Base-by-base conservation (phyloP, 2,888 invertebrate species). In the Dicycla oo region DNA sequence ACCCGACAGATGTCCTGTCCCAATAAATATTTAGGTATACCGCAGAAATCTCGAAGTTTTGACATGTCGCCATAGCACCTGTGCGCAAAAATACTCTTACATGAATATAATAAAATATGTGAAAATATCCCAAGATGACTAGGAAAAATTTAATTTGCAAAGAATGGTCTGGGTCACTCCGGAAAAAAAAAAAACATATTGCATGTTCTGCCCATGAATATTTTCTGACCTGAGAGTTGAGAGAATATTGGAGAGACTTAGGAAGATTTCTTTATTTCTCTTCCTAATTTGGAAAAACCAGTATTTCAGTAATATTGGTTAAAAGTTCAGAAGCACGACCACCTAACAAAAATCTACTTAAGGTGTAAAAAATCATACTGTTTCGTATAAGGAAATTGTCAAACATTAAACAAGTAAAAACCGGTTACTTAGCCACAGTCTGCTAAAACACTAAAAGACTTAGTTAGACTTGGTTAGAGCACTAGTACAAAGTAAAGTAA, bases 401-500 rank as follows among this genome's bases (percentile, higher is more conserved):
- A 30, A 54, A 58, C 15, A 54, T 43, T 23, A 63, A 57, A 30
- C 45, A 53, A 15, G 40, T 47, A 34, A 70, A 65, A 66, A 51
- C 40, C 1, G 38, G 18, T n/a, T 49, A 47, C 62, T 56, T 38
- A 30, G 40, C 68, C 57, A 13, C 43, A 62, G 65, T 40, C n/a
- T 18, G 34, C n/a, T 62, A 45, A 81, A 64, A 64, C 56, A 51
- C 51, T 71, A 56, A 79, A 71, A 51, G 3, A 73, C 82, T 82
- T 62, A 63, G 74, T 80, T 73, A 57, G 54, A 54, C 26, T 61
- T 40, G n/a, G 63, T 78, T 58, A 34, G 49, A 63, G 51, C 47
- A 63, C 64, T 64, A 58, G 65, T 73, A 82, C 79, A 82, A 79
- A 79, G 82, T 78, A 81, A 71, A 81, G 65, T 81, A 78, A 82